Conservation (phyloP, 2,113 vertebrate genomes). For the Micronycteris hirsuta region DNA sequence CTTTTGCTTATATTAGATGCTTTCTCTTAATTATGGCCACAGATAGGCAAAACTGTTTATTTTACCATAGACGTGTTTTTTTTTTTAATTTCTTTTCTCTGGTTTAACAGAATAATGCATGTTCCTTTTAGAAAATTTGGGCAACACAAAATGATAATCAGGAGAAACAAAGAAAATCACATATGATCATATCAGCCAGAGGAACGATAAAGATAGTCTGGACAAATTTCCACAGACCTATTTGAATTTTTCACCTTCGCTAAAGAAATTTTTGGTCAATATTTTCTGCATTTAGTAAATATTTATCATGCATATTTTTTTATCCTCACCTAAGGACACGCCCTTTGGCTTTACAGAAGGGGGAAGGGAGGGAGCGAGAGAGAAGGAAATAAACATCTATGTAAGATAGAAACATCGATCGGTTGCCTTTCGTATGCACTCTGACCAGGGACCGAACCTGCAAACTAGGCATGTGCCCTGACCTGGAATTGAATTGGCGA, state of each 20-base stretch:
- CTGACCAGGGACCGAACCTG: no score
- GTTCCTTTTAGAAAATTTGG: not conserved
- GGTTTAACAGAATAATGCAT: not conserved
- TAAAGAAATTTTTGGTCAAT: not conserved
- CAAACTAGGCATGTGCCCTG: no score
- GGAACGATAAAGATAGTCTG: not conserved
- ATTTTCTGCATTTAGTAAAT: not conserved
- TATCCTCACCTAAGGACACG: no score
- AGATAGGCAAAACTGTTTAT: not conserved
- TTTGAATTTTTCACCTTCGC: not conserved
- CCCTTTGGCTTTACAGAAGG: no score
- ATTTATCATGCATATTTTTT: not conserved
- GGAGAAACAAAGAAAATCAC: not conserved
- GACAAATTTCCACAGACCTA: not conserved
- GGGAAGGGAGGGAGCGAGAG: no score
- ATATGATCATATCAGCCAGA: not conserved
- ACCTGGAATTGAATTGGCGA: no score
- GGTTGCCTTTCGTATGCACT: no score
- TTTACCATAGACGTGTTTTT: not conserved
- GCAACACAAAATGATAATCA: not conserved
- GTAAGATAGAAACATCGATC: no score
- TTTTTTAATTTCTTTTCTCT: not conserved
- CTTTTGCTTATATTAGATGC: not conserved
- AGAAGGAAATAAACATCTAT: no score
- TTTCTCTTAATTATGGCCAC: not conserved